Base-by-base conservation (phyloP, 1,140 invertebrate species). In the Heliothis subflexa region DNA sequence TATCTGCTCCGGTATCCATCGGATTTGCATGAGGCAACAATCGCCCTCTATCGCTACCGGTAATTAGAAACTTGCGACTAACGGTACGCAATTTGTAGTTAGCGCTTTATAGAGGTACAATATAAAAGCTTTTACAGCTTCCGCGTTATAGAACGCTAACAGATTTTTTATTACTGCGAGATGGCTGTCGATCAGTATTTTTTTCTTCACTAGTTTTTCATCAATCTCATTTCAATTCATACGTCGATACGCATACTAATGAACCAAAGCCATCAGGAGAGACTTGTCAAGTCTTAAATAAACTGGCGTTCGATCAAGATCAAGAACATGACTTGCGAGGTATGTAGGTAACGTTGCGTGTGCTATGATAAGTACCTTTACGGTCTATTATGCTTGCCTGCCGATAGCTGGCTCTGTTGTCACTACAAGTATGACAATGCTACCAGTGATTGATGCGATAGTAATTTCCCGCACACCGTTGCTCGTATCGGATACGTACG, bases 401-500 rank as follows among this genome's bases (percentile, higher is more conserved):
- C 54, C n/a, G 71, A 75, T 74, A 75, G 73, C 33, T 55, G 50
- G 9, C 50, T 72, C 47, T 78, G 70, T 86, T 85, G 86, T 85
- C 90, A 88, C 81, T 85, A 79, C 86, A 81, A 77, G 79, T 88
- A 88, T 90, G 88, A 93, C 88, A 90, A 91, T 90, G 85, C 86
- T 80, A 82, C 74, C 82, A 64, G 80, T 89, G 91, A 94, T 92
- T 91, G 91, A 93, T 92, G 89, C 70, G 91, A 88, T 86, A 87
- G 90, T 90, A 91, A 93, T 94, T 88, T 90, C 78, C 81, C 80
- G 71, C 83, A 84, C 84, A 93, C 91, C 93, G 93, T 94, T 94
- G 91, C 80, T 91, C 85, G 91, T 93, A 93, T 93, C 91, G 81
- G 85, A 93, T 93, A 93, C 92, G 80, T 93, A 93, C 92, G 80